Percentiles rank a stretch among this genome's conserved stretches.
Conservation (phyloP, 2,888 invertebrate species). For the Acronicta aceris region DNA sequence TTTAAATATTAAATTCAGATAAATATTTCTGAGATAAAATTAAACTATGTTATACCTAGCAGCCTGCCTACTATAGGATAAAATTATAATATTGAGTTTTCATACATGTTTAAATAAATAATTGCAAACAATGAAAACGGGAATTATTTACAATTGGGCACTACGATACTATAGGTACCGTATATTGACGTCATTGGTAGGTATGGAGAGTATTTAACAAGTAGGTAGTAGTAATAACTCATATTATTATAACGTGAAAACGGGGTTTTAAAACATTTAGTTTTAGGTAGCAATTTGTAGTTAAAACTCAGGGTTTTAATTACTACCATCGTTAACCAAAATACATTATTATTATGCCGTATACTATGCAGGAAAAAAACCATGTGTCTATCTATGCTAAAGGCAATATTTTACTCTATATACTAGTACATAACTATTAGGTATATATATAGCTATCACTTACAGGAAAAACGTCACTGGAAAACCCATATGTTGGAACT, state of each 20-base stretch:
- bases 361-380: too few relatives aligned
- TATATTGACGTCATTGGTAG: constrained; percentile 13
- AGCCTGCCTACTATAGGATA: too few relatives aligned
- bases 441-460: constrained; percentile 11
- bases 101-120: too few relatives aligned
- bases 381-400: too few relatives aligned
- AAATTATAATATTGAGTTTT: too few relatives aligned
- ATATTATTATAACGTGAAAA: background rate
- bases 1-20: too few relatives aligned
- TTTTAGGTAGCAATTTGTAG: background rate
- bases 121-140: too few relatives aligned
- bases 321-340: background rate
- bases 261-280: background rate
- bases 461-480: constrained; percentile 35
- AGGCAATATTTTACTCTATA: too few relatives aligned
- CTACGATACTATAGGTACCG: background rate
- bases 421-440: too few relatives aligned
- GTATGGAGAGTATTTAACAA: background rate
- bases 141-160: background rate
- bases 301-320: constrained; percentile 1
- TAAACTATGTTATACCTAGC: too few relatives aligned
- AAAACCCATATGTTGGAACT: constrained; percentile 40
- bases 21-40: too few relatives aligned
- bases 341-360: too few relatives aligned
- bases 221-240: background rate